phyloP scores from a whole-genome alignment of 92 coral and sea anemone species.

The Actinernus sp. region DNA sequence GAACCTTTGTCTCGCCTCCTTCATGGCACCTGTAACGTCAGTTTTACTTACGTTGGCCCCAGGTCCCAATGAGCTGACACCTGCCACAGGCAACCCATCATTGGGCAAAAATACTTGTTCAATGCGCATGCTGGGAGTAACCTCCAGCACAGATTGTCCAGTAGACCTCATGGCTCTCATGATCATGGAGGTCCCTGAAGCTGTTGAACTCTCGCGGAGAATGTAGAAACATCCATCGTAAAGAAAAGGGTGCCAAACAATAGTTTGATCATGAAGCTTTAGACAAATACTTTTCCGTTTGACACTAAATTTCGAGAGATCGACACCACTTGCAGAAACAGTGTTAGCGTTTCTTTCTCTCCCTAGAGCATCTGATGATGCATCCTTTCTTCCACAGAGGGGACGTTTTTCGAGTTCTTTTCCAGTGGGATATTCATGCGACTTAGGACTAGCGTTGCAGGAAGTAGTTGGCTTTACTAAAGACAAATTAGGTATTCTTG shows the following conservation, averaged over 20 bases:
- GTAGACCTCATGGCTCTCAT: slow-evolving; percentile 11
- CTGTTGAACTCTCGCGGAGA: slow-evolving; percentile 41
- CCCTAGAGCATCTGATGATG: too few species aligned
- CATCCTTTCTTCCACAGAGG: too few species aligned
- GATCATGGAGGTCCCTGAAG: slow-evolving; percentile 31
- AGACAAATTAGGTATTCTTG: too few species aligned
- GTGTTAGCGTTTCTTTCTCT: too few species aligned
- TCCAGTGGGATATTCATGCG: too few species aligned
- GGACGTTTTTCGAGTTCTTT: too few species aligned
- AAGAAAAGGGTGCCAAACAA: slow-evolving; percentile 50
- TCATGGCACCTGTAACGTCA: not conserved
- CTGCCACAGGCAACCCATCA: not conserved
- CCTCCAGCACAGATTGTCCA: not conserved
- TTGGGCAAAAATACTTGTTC: not conserved
- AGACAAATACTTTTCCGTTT: slow-evolving; percentile 48
- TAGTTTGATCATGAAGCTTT: slow-evolving; percentile 26
- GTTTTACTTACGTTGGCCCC: too few species aligned
- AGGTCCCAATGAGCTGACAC: too few species aligned
- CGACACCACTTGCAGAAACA: too few species aligned
- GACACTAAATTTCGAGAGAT: slow-evolving; percentile 41
- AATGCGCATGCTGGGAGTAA: not conserved
- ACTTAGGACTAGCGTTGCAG: too few species aligned
- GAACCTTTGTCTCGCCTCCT: not conserved
- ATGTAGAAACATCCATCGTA: slow-evolving; percentile 81
- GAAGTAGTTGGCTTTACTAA: too few species aligned